phyloP scores from a whole-genome alignment of 2,797 vertebrate species.

The Phrynocephalus guinanensis region DNA sequence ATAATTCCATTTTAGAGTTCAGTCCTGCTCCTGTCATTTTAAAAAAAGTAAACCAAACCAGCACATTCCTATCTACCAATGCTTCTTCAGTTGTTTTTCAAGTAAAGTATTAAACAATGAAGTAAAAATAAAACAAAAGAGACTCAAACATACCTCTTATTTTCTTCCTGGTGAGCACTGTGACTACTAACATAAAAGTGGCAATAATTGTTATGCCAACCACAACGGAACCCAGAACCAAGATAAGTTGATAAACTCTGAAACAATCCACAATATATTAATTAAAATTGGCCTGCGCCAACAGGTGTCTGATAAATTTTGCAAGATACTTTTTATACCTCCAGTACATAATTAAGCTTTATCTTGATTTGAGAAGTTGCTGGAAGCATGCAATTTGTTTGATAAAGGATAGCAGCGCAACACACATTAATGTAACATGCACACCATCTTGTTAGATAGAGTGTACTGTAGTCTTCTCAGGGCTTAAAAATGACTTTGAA shows the following conservation, averaged over 20 bases:
- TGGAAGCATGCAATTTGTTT: background rate
- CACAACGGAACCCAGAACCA: constrained; percentile 15
- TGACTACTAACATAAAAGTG: background rate
- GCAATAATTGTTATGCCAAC: constrained; percentile 20
- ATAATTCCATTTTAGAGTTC: background rate
- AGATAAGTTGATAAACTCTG: constrained; percentile 27
- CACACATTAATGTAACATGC: background rate
- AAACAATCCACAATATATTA: constrained; percentile 19
- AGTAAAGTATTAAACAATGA: background rate
- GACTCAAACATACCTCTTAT: constrained; percentile 18
- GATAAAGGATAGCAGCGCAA: background rate
- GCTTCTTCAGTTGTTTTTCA: background rate
- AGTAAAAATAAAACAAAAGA: constrained; percentile 14
- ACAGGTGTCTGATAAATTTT: background rate
- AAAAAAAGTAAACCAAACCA: background rate
- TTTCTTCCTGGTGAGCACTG: constrained; percentile 8
- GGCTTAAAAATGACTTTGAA: too few relatives aligned
- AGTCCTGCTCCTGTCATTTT: background rate
- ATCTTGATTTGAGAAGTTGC: background rate
- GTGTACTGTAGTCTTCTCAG: background rate
- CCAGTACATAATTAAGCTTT: background rate
- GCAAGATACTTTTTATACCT: background rate
- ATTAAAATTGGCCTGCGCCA: constrained; percentile 6
- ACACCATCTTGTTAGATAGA: background rate
- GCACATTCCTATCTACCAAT: background rate